Percentiles rank a stretch among this genome's conserved stretches.
These are phyloP conservation scores for Polia nebulosa DNA, from an alignment of 2,888 invertebrate species.

Conservation along the genomic window DNA sequence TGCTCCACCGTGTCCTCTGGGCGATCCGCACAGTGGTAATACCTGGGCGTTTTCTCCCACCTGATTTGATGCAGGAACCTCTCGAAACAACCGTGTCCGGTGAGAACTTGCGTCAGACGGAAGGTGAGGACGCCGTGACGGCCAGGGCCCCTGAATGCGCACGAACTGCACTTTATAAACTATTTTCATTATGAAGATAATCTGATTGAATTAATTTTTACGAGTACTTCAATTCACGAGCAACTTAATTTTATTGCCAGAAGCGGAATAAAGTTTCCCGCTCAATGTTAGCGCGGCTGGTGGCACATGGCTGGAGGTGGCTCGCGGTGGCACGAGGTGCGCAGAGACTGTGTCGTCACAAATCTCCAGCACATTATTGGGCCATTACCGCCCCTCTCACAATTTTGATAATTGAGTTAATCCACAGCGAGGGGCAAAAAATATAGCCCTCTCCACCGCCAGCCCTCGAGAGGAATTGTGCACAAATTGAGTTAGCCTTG, in stretches of 20 bases:
- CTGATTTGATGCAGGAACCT: no score
- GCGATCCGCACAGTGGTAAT: no score
- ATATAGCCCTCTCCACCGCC: constrained; percentile 64
- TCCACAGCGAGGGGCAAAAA: constrained; percentile 66
- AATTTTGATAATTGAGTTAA: constrained; percentile 81
- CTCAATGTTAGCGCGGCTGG: constrained; percentile 12
- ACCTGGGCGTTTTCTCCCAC: no score
- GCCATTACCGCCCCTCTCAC: constrained; percentile 71
- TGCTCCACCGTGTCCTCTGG: no score
- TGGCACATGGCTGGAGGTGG: background rate
- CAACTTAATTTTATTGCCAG: background rate
- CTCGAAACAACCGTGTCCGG: no score
- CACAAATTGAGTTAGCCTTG: constrained; percentile 79
- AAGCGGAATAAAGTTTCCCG: background rate
- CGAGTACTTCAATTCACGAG: background rate
- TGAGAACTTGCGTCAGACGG: no score
- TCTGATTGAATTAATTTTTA: background rate
- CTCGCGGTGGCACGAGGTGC: background rate
- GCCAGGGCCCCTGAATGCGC: no score
- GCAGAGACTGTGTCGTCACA: constrained; percentile 28
- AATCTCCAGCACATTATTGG: constrained; percentile 72
- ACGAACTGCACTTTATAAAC: no score
- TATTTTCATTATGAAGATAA: background rate
- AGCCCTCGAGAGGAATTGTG: constrained; percentile 68
- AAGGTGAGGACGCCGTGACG: no score